A percentile compares a stretch with the other conserved stretches of the same genome.
Conservation (phyloP, 1,140 invertebrate genomes). For the Megalopta genalis region DNA sequence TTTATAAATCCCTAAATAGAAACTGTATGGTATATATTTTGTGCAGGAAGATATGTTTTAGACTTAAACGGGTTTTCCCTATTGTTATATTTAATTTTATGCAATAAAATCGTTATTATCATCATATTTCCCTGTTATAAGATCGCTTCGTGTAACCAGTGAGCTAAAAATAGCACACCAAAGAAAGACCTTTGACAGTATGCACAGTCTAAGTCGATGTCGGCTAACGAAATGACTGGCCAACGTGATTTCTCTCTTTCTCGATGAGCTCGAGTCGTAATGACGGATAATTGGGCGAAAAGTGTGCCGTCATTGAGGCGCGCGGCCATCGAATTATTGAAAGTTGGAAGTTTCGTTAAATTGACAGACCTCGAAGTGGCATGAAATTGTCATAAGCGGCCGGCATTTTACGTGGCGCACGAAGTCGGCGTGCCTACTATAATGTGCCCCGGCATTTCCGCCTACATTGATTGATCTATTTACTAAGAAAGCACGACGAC, state of each 20-base stretch:
- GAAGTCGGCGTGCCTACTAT: background rate
- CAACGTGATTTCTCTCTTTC: background rate
- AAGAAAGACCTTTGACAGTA: too few species aligned
- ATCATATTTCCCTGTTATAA: too few species aligned
- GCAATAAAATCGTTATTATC: too few species aligned
- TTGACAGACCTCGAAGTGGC: background rate
- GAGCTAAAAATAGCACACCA: too few species aligned
- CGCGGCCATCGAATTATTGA: background rate
- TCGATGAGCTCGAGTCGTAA: too few species aligned
- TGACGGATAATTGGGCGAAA: background rate
- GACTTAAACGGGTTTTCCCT: too few species aligned
- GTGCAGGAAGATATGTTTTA: too few species aligned
- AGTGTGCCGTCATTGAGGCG: background rate
- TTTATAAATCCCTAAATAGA: too few species aligned
- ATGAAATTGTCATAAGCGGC: background rate
- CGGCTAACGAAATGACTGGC: background rate
- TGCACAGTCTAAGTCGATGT: too few species aligned
- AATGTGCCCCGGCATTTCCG: background rate
- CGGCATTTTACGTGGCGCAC: background rate
- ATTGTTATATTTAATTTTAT: too few species aligned
- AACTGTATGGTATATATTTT: too few species aligned
- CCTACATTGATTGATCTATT: slow-evolving; percentile 35
- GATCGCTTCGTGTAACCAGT: too few species aligned
- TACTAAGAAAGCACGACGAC: slow-evolving; percentile 31
- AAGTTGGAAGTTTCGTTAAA: background rate